Evolutionary conservation across 2,888 invertebrate genomes (phyloP).

Genomic region (Orthosia gothica): DNA sequence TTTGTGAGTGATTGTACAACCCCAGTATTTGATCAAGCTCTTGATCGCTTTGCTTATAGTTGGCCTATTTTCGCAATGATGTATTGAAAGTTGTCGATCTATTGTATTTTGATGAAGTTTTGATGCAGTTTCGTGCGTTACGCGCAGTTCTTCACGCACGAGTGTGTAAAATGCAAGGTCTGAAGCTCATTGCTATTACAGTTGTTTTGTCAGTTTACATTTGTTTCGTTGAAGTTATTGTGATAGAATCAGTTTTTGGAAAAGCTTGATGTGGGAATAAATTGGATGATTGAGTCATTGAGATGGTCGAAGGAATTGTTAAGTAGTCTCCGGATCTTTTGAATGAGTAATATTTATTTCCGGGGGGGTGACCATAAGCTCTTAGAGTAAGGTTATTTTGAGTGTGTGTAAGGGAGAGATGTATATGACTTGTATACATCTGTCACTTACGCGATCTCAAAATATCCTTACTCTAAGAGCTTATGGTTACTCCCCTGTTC

Average conservation of each 20-base stretch:
- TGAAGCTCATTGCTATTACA: conserved; percentile 23
- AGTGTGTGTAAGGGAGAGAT: too few species aligned
- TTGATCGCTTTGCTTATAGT: conserved; percentile 51
- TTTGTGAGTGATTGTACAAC: conserved; percentile 50
- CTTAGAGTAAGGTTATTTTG: too few species aligned
- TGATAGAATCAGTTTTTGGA: conserved; percentile 1
- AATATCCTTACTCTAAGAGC: too few species aligned
- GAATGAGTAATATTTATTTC: too few species aligned
- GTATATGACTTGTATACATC: too few species aligned
- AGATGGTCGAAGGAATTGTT: background rate
- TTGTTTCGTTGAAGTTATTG: conserved; percentile 37
- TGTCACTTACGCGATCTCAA: too few species aligned
- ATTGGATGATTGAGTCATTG: conserved; percentile 4
- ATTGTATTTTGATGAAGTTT: conserved; percentile 58
- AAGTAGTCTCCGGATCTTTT: too few species aligned
- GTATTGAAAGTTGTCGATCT: conserved; percentile 56
- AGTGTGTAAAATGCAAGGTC: conserved; percentile 22
- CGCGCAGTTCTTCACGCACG: conserved; percentile 45
- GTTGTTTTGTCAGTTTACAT: conserved; percentile 25
- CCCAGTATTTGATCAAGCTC: conserved; percentile 56
- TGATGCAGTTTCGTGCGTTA: conserved; percentile 53
- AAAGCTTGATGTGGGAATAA: conserved; percentile 20
- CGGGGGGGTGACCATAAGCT: too few species aligned
- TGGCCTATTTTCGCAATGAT: conserved; percentile 63
- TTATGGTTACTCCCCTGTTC: too few species aligned